A percentile compares a stretch with the other conserved stretches of the same genome.
Evolutionary conservation across 1,140 invertebrate genomes (phyloP).

Genomic region (Neuroterus valhalla): DNA sequence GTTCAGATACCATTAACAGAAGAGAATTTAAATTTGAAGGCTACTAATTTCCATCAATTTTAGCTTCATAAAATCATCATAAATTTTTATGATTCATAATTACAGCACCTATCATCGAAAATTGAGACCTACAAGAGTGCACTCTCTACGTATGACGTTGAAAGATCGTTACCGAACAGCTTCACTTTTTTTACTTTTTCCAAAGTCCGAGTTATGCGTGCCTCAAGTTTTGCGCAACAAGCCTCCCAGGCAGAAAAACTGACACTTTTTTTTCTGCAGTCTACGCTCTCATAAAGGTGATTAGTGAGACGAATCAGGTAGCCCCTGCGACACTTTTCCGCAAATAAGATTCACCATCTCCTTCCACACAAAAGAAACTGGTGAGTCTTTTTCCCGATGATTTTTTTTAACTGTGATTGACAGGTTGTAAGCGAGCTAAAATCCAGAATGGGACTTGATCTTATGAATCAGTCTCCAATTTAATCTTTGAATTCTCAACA

Average conservation of each 20-base stretch:
- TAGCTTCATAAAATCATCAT: too few species aligned
- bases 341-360: not conserved
- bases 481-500: too few species aligned
- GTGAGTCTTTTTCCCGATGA: too few species aligned
- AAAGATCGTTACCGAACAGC: conserved; percentile 22
- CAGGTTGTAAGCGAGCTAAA: too few species aligned
- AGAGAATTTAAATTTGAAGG: too few species aligned
- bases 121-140: conserved; percentile 14
- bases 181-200: not conserved
- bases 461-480: too few species aligned
- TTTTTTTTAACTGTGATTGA: too few species aligned
- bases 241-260: conserved; percentile 15
- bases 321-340: not conserved
- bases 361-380: too few species aligned
- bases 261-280: not conserved
- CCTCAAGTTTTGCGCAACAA: conserved; percentile 7
- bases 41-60: too few species aligned
- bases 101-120: not conserved
- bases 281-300: not conserved
- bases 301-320: too few species aligned
- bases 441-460: too few species aligned
- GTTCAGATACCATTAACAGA: too few species aligned
- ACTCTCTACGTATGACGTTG: not conserved
- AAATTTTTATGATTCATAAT: conserved; percentile 1
- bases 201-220: not conserved